Evolutionary conservation across 2,797 vertebrate genomes (phyloP).

Genomic region (Eulemur mongoz): DNA sequence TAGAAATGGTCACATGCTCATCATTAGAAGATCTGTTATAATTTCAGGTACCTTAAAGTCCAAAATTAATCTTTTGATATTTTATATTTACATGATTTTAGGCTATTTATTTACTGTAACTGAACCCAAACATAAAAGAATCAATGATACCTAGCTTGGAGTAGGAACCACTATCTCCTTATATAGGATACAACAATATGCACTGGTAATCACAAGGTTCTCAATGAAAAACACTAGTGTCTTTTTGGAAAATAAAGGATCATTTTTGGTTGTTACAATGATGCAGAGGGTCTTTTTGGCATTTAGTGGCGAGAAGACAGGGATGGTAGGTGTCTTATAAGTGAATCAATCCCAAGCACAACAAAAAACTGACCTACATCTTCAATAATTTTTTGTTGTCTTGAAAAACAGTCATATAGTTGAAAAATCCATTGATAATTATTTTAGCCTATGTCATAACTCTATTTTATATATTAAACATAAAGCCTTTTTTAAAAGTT

Average conservation of each 20-base stretch:
- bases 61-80: neutral
- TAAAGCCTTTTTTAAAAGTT: neutral
- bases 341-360: neutral
- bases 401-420: neutral
- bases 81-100: neutral
- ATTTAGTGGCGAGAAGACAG: neutral
- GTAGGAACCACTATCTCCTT: neutral
- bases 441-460: neutral
- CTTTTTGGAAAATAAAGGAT: neutral
- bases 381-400: slow-evolving; percentile 7
- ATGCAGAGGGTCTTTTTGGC: neutral
- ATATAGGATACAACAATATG: neutral
- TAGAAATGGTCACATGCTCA: neutral
- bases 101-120: neutral
- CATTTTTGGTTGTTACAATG: neutral
- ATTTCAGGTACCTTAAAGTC: neutral
- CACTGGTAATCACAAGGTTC: neutral
- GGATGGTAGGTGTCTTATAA: neutral
- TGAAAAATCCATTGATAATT: neutral
- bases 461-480: neutral
- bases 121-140: slow-evolving; percentile 3
- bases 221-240: neutral
- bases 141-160: neutral
- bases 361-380: neutral
- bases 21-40: slow-evolving; percentile 1